These are phyloP conservation scores for Odocoileus virginianus DNA, from an alignment of 2,113 vertebrate genomes.

Conservation along the genomic window DNA sequence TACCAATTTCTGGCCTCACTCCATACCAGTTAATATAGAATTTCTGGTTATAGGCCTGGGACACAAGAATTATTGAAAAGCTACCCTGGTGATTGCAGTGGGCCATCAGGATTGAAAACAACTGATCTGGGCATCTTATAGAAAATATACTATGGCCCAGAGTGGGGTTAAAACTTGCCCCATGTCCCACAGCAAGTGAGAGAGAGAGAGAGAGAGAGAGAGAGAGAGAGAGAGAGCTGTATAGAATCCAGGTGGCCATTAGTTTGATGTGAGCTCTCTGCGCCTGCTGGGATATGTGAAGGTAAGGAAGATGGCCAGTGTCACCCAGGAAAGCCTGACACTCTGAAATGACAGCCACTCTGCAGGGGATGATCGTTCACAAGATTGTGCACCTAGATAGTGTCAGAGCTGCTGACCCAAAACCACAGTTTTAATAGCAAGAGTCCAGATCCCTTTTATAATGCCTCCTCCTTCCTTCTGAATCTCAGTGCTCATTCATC, in stretches of 20 bases:
- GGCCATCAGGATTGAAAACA: neutral
- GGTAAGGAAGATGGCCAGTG: neutral
- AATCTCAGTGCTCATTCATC: neutral
- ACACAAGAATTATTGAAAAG: slow-evolving; percentile 2
- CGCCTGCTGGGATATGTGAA: neutral
- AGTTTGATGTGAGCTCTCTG: neutral
- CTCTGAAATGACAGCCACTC: neutral
- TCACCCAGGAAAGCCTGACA: neutral
- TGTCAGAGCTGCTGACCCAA: neutral
- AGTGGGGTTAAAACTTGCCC: neutral
- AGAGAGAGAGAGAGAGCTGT: neutral
- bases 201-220: neutral
- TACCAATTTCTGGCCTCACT: neutral
- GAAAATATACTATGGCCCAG: neutral
- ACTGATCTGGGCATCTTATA: neutral
- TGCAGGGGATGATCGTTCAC: neutral
- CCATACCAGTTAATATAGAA: neutral
- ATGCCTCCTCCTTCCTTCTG: neutral
- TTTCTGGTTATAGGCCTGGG: neutral
- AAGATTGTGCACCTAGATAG: neutral
- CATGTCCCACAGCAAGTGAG: neutral
- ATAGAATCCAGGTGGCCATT: neutral
- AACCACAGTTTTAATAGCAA: neutral
- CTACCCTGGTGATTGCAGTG: neutral
- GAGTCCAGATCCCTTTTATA: neutral